Evolutionary conservation across 2,797 vertebrate genomes (phyloP).

Genomic region (Huso huso): DNA sequence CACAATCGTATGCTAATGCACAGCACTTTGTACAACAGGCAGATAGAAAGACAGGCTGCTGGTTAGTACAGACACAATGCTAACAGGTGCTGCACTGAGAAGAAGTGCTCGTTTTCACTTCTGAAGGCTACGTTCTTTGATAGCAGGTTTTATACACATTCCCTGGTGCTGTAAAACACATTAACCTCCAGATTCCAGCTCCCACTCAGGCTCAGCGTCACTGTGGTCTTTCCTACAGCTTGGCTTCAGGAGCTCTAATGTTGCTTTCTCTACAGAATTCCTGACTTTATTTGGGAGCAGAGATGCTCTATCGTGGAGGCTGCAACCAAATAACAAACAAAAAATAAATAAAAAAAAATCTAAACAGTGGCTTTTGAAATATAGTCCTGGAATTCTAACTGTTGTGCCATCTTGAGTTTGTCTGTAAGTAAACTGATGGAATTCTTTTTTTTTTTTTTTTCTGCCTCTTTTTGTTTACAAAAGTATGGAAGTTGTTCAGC

Average conservation of each 20-base stretch:
- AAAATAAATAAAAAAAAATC: conserved; percentile 10
- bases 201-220: conserved; percentile 20
- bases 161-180: conserved; percentile 14
- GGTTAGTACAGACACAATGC: no score
- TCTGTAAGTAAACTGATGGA: conserved; percentile 11
- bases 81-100: not conserved
- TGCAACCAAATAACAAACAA: conserved; percentile 20
- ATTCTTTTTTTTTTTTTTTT: conserved; percentile 10
- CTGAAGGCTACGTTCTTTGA: not conserved
- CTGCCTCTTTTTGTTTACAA: conserved; percentile 15
- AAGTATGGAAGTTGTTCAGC: conserved; percentile 9
- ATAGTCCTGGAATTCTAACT: conserved; percentile 19
- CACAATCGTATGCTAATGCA: no score
- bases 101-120: no score
- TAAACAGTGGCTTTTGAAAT: conserved; percentile 27
- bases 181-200: conserved; percentile 10
- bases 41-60: no score
- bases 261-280: conserved; percentile 23
- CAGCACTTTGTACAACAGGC: no score
- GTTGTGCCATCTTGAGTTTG: conserved; percentile 22
- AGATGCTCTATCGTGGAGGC: conserved; percentile 24
- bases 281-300: conserved; percentile 33
- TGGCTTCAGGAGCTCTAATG: conserved; percentile 8
- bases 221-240: conserved; percentile 2
- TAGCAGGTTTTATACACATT: conserved; percentile 6